Base-by-base conservation (phyloP, 2,888 invertebrate genomes). In the Steinernema hermaphroditum region DNA sequence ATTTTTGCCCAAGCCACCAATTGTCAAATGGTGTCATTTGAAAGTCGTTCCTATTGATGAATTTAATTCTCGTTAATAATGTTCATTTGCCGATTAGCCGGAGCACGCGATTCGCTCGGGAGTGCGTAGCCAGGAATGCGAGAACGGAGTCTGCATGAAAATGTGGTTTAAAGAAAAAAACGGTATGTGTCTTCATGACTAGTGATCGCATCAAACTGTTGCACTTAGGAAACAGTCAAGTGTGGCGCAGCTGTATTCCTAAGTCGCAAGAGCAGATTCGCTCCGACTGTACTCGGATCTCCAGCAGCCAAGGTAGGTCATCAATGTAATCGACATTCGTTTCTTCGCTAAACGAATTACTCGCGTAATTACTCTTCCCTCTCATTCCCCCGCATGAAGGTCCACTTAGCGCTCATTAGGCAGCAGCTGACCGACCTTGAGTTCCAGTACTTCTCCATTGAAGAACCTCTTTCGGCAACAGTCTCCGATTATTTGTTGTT, bases 61-160 rank as follows among this genome's bases (percentile, higher is more conserved):
- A n/a, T n/a, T n/a, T n/a, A n/a, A n/a, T n/a, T n/a, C n/a, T n/a
- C n/a, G n/a, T n/a, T n/a, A n/a, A n/a, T n/a, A n/a, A n/a, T n/a
- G n/a, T n/a, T n/a, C n/a, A n/a, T n/a, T n/a, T n/a, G n/a, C n/a
- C n/a, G n/a, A n/a, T n/a, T n/a, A 84, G 83, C 80, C 83, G n/a
- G 83, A 83, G 70, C 68, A 77, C 14, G 85, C 85, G 4, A 76
- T 85, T 9, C 76, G 83, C 12, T 80, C 81, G 43, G 85, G 85
- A 8, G 85, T 83, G 0, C 71, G 77, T 46, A 81, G 80, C 49
- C 80, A 78, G 37, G 78, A 81, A 44, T 85, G 85, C 69, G 72
- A 77, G 6, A 76, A 83, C 50, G 85, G 85, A 22, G 81, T 85
- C n/a, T 85, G 85, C 71, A 82, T 85, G 81, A 85, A 85, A 74